Evolutionary conservation across 2,888 invertebrate species (phyloP).

Genomic region (Stenolophus ochropezus): DNA sequence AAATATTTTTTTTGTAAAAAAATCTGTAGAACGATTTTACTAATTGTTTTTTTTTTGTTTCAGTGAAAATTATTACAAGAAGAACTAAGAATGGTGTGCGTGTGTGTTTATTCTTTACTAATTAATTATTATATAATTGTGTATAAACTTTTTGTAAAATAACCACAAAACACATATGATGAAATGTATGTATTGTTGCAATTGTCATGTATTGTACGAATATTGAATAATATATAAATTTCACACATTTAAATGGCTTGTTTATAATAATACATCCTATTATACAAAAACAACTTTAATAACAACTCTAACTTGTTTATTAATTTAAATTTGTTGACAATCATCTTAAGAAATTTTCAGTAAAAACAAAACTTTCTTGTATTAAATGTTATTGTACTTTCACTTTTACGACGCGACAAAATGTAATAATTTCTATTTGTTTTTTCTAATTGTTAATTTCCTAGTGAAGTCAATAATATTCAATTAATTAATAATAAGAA

Average conservation of each 20-base stretch:
- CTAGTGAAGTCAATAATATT: no score
- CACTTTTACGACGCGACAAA: conserved; percentile 12
- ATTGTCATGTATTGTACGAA: conserved; percentile 18
- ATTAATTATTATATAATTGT: conserved; percentile 40
- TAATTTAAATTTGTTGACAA: neutral
- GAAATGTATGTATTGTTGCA: conserved; percentile 14
- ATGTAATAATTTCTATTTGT: conserved; percentile 29
- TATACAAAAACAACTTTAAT: neutral
- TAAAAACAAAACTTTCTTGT: conserved; percentile 22
- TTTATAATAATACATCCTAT: neutral
- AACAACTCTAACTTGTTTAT: neutral
- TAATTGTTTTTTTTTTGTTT: conserved; percentile 74
- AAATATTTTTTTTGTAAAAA: no score
- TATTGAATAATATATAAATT: conserved; percentile 33
- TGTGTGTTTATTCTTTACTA: conserved; percentile 31
- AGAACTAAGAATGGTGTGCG: conserved; percentile 24
- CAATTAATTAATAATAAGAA: neutral
- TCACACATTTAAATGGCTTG: neutral
- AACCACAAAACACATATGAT: neutral
- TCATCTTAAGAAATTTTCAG: neutral
- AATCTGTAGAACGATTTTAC: neutral
- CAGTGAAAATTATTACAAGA: conserved; percentile 82
- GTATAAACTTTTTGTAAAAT: conserved; percentile 28
- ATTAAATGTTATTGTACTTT: conserved; percentile 13
- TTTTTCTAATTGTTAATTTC: neutral